Percentiles rank a stretch among this genome's conserved stretches.
phyloP scores from a whole-genome alignment of 2,113 vertebrate species.

The Erythrocercus mccallii region DNA sequence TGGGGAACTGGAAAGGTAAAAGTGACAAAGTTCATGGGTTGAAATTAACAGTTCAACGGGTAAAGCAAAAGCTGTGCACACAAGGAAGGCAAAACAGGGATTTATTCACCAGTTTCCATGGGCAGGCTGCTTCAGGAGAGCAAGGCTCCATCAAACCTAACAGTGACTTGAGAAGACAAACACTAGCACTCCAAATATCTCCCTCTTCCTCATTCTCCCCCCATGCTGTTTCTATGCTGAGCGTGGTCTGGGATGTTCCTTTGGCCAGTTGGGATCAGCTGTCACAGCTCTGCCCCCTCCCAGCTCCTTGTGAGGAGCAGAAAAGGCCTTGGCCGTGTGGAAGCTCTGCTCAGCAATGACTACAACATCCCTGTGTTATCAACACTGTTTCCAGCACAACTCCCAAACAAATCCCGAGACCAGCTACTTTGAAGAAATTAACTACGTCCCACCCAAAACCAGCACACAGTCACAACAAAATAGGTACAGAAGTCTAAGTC shows the following conservation, averaged over 20 bases:
- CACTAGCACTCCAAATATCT: background rate
- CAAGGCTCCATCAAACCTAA: background rate
- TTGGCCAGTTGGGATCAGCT: background rate
- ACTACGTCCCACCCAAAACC: background rate
- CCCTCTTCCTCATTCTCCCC: background rate
- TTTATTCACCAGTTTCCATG: background rate
- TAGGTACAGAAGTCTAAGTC: background rate
- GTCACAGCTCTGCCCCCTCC: background rate
- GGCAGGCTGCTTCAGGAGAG: background rate
- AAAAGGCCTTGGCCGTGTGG: background rate
- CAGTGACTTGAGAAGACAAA: background rate
- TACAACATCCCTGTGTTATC: background rate
- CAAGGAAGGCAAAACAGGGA: background rate
- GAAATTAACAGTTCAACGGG: background rate
- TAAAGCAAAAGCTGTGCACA: background rate
- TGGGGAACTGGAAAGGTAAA: background rate
- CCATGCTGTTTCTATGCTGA: background rate
- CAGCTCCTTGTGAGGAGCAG: background rate
- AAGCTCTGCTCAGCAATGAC: background rate
- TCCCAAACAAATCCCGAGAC: background rate
- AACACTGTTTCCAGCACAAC: background rate
- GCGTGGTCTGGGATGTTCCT: background rate
- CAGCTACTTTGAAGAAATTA: background rate
- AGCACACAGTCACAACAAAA: background rate
- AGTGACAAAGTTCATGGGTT: background rate